These are phyloP conservation scores for Protaetia brevitarsis DNA, from an alignment of 1,140 invertebrate genomes.

Conservation along the genomic window DNA sequence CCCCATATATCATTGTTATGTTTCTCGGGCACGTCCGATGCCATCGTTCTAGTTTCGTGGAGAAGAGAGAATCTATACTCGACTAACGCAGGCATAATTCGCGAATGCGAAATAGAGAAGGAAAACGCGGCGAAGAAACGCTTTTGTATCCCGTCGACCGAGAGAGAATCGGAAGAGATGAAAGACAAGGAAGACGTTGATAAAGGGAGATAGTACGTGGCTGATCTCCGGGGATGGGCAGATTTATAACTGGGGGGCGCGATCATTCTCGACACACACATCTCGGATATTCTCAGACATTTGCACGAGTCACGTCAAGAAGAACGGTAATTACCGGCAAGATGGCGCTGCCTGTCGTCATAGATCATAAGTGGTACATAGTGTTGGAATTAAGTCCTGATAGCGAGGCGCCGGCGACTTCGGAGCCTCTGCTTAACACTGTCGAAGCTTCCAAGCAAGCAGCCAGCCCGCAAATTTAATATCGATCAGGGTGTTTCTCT, in stretches of 20 bases:
- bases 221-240: conserved; percentile 22
- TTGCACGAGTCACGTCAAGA: conserved; percentile 26
- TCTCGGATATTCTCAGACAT: conserved; percentile 29
- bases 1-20: conserved; percentile 12
- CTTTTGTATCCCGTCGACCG: not conserved
- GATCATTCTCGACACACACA: conserved; percentile 26
- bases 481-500: conserved; percentile 3
- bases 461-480: conserved; percentile 9
- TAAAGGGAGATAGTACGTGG: conserved; percentile 31
- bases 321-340: conserved; percentile 23
- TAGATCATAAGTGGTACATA: conserved; percentile 22
- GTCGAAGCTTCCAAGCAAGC: not conserved
- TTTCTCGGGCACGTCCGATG: not conserved
- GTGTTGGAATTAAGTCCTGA: conserved; percentile 16
- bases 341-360: conserved; percentile 27
- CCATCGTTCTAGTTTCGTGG: not conserved
- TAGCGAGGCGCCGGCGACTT: not conserved
- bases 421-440: not conserved
- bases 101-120: not conserved
- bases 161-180: not conserved
- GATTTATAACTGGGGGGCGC: conserved; percentile 27
- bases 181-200: conserved; percentile 26
- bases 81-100: not conserved
- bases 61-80: not conserved
- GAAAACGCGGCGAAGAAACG: not conserved